Conservation (phyloP, 2,888 invertebrate species). For the Caenorhabditis afra region DNA sequence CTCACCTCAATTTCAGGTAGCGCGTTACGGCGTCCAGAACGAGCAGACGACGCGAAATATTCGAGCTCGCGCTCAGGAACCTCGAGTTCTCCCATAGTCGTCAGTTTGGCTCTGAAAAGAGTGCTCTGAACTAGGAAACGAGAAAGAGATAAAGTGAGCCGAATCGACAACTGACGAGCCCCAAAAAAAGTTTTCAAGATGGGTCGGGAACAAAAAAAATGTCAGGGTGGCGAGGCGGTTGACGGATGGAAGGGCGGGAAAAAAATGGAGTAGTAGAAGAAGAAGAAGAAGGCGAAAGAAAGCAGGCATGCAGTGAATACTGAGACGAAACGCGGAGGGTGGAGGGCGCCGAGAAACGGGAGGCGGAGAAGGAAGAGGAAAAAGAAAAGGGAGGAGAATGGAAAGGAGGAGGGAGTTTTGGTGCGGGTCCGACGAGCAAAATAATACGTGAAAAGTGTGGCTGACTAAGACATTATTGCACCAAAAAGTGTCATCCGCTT, state of each 20-base stretch:
- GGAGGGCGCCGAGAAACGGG: slow-evolving; percentile 30
- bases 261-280: slow-evolving; percentile 25
- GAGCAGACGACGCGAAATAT: slow-evolving; percentile 63
- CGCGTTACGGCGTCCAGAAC: slow-evolving; percentile 68
- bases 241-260: slow-evolving; percentile 25
- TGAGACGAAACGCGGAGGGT: slow-evolving; percentile 34
- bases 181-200: background rate
- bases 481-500: no score
- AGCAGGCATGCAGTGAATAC: slow-evolving; percentile 42
- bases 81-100: slow-evolving; percentile 68
- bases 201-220: background rate
- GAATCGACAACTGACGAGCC: background rate
- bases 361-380: slow-evolving; percentile 23
- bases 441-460: slow-evolving; percentile 39
- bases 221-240: slow-evolving; percentile 11
- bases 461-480: slow-evolving; percentile 30
- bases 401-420: slow-evolving; percentile 1
- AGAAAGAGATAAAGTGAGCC: background rate
- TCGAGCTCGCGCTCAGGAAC: slow-evolving; percentile 64
- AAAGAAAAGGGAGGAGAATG: slow-evolving; percentile 12
- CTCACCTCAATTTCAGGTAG: slow-evolving; percentile 68
- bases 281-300: slow-evolving; percentile 14
- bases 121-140: background rate
- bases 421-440: slow-evolving; percentile 32
- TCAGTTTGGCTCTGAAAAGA: slow-evolving; percentile 28